A percentile compares a stretch with the other conserved stretches of the same genome.
Conservation (phyloP, 2,113 vertebrate species). For the Ranitomeya imitator region DNA sequence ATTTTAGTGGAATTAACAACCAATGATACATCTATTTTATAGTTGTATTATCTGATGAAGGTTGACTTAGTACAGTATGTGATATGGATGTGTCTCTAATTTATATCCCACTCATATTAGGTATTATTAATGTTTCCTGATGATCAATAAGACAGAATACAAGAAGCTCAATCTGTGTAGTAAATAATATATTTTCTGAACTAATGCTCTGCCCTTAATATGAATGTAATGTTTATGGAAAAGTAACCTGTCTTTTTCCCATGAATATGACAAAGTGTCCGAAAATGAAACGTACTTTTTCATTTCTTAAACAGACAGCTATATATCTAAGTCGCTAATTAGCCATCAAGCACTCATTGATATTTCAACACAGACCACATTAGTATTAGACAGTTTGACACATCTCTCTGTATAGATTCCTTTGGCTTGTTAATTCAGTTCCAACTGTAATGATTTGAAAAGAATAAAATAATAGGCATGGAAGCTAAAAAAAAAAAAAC, state of each 20-base stretch:
- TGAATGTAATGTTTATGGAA: neutral
- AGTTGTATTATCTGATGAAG: neutral
- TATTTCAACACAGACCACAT: conserved; percentile 22
- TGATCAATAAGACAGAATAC: neutral
- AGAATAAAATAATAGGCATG: conserved; percentile 25
- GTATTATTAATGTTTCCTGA: neutral
- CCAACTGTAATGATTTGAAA: conserved; percentile 9
- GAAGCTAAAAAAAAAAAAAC: neutral
- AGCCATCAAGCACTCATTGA: conserved; percentile 1
- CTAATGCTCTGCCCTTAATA: conserved; percentile 15
- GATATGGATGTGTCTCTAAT: neutral
- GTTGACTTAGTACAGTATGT: neutral
- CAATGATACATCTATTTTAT: neutral
- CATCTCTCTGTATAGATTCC: conserved; percentile 1
- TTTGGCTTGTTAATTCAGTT: conserved; percentile 38
- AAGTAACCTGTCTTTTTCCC: neutral
- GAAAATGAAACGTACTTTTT: conserved; percentile 41
- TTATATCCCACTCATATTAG: neutral
- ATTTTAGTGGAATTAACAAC: no score
- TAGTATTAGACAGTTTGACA: conserved; percentile 30
- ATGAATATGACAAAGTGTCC: neutral
- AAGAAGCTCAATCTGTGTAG: neutral
- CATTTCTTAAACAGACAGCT: conserved; percentile 26
- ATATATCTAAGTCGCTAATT: neutral
- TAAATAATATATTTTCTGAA: neutral